Percentiles rank a stretch among this genome's conserved stretches.
Evolutionary conservation across 2,113 vertebrate genomes (phyloP).

Genomic region (Otis tarda): DNA sequence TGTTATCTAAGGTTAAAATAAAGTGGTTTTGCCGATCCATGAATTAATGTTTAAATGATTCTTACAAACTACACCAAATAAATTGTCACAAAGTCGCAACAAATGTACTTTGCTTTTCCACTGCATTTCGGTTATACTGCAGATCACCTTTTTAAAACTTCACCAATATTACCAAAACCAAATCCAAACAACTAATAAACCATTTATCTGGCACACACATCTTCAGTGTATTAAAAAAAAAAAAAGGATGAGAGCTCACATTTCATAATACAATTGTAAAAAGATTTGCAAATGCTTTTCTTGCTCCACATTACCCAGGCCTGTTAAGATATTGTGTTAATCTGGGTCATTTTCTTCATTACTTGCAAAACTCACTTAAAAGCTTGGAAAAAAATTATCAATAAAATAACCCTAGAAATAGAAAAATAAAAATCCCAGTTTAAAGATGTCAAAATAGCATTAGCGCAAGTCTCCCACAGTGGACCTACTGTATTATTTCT

Average conservation of each 20-base stretch:
- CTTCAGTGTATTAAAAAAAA: background rate
- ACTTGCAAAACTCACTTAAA: background rate
- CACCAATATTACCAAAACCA: background rate
- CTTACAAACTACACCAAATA: background rate
- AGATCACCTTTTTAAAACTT: background rate
- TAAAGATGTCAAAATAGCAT: constrained; percentile 24
- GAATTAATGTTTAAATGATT: background rate
- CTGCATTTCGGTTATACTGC: background rate
- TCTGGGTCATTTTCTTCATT: background rate
- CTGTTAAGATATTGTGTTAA: background rate
- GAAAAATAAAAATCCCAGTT: constrained; percentile 5
- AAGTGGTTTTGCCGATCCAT: background rate
- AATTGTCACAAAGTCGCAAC: background rate
- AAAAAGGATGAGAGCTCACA: background rate
- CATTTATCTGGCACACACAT: background rate
- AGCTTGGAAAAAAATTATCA: background rate
- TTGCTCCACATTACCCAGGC: background rate
- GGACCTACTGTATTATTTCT: constrained; percentile 52
- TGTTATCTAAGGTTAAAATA: background rate
- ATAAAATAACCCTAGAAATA: constrained; percentile 3
- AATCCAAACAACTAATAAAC: background rate
- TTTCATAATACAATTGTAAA: background rate
- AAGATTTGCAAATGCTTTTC: background rate
- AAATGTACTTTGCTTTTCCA: background rate
- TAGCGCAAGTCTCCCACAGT: constrained; percentile 49